Evolutionary conservation across 2,888 invertebrate species (phyloP).

Genomic region (Tyria jacobaeae): DNA sequence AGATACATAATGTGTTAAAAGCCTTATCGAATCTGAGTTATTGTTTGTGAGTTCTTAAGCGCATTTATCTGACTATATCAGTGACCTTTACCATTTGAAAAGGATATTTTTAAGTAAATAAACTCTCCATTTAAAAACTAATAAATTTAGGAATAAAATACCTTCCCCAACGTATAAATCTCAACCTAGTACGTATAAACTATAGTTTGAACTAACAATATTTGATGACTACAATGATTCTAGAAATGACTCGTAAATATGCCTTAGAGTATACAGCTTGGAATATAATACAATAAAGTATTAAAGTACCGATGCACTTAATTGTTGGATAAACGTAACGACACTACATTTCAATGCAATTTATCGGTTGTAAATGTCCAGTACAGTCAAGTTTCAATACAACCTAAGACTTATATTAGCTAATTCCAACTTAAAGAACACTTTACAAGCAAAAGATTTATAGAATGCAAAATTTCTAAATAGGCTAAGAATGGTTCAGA

Average conservation of each 20-base stretch:
- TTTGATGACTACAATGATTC: too few relatives aligned
- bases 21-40: too few relatives aligned
- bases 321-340: neutral
- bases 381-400: neutral
- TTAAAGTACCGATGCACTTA: neutral
- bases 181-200: too few relatives aligned
- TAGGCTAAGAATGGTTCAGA: constrained; percentile 62
- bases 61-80: too few relatives aligned
- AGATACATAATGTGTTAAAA: too few relatives aligned
- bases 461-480: constrained; percentile 58
- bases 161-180: too few relatives aligned
- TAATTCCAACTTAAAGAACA: constrained; percentile 16
- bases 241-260: neutral
- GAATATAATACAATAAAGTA: neutral
- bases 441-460: constrained; percentile 42
- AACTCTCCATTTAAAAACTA: too few relatives aligned
- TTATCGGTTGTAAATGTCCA: constrained; percentile 6
- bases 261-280: neutral
- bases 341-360: constrained; percentile 1
- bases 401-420: neutral
- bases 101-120: too few relatives aligned
- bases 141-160: too few relatives aligned
- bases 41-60: too few relatives aligned
- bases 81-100: too few relatives aligned
- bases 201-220: too few relatives aligned